Evolutionary conservation across 2,888 invertebrate genomes (phyloP), one percentile per base, ranked within the genome.

Genomic region (Philopedon plagiatum): DNA sequence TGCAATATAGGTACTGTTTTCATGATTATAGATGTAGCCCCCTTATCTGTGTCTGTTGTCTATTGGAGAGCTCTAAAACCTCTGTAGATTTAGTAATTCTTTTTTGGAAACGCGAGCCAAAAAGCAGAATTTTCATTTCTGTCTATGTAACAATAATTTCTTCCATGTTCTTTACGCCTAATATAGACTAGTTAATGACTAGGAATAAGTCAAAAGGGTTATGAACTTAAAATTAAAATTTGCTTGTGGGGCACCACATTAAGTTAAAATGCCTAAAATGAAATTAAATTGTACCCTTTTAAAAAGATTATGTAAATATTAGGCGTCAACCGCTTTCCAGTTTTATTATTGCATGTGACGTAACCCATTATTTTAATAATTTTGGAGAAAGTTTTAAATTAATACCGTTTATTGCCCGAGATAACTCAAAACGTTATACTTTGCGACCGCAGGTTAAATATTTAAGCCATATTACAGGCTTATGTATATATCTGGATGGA

Each of bases 401-500:
- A 39, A 4, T 39, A 1, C 15, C 0, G 13, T 13, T 39, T 39
- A 15, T 39, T 39, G 39, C 39, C 15, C 5, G 7, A 7, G 7
- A 39, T 39, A n/a, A 7, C 3, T 15, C 39, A 5, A 15, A 39
- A 39, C 26, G 23, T 46, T 46, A 46, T 46, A 46, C 23, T 23
- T 46, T 23, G 46, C 19, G 46, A 29, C 18, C 29, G 29, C 8
- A 8, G 13, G 29, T 15, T 54, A 32, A 54, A 54, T 54, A 18
- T 32, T 54, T 54, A 32, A 29, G 15, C 51, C 13, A 29, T 29
- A 29, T 29, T 54, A 26, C 23, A 29, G 51, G 29, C 29, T 54
- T 29, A 29, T 29, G 29, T 18, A 54, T 46, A 21, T 54, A 54
- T 26, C 29, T 18, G 29, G 51, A 29, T 54, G 51, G 29, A 54